phyloP scores from a whole-genome alignment of 1,140 invertebrate species.

The Leptopilina clavipes region DNA sequence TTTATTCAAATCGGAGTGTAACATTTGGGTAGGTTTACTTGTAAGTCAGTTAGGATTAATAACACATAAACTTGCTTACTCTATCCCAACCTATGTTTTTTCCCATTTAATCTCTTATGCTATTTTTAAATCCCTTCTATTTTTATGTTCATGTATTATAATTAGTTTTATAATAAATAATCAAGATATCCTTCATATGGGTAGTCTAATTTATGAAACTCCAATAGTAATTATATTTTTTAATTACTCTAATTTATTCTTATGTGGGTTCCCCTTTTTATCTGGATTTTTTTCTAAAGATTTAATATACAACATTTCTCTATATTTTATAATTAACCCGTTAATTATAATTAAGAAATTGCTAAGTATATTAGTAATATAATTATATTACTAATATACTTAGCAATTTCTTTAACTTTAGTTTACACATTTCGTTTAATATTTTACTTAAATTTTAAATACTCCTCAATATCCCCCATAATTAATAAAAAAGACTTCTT shows the following conservation, averaged over 20 bases:
- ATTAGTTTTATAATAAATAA: slow-evolving; percentile 78
- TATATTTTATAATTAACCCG: neutral
- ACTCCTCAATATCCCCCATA: neutral
- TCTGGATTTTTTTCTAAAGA: neutral
- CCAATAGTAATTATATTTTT: slow-evolving; percentile 48
- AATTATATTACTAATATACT: neutral
- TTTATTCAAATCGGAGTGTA: no score
- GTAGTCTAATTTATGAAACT: slow-evolving; percentile 59
- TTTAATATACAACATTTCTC: neutral
- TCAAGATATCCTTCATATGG: slow-evolving; percentile 80
- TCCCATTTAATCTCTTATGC: slow-evolving; percentile 80
- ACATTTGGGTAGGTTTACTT: no score
- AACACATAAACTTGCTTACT: slow-evolving; percentile 77
- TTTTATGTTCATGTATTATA: slow-evolving; percentile 77
- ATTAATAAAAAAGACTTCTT: neutral
- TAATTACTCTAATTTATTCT: slow-evolving; percentile 49
- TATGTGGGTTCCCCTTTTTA: slow-evolving; percentile 20
- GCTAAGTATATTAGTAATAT: neutral
- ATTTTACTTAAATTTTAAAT: neutral
- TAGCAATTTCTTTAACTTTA: neutral
- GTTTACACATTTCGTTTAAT: neutral
- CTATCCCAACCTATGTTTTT: slow-evolving; percentile 74
- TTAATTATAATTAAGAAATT: neutral
- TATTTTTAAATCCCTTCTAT: slow-evolving; percentile 80
- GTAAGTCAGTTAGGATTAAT: slow-evolving; percentile 82